These are phyloP conservation scores for Emydura subglobosa DNA, from an alignment of 2,113 vertebrate species.

Conservation along the genomic window DNA sequence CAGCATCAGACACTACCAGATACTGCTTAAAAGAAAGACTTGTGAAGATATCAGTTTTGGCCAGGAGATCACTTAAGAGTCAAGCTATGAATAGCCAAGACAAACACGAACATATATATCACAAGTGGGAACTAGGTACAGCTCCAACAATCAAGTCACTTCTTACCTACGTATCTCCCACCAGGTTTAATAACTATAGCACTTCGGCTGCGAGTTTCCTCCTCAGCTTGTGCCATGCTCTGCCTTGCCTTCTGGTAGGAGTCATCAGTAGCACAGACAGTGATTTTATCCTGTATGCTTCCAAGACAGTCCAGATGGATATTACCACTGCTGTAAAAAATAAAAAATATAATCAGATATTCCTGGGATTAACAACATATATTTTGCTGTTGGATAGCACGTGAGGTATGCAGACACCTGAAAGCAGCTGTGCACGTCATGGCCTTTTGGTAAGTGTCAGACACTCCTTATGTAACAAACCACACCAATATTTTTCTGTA, in stretches of 20 bases:
- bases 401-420: background rate
- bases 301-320: constrained; percentile 96
- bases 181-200: constrained; percentile 97
- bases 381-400: background rate
- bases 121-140: background rate
- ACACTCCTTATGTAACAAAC: background rate
- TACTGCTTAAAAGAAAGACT: background rate
- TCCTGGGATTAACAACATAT: background rate
- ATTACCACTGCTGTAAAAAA: constrained; percentile 86
- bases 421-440: background rate
- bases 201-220: constrained; percentile 93
- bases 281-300: constrained; percentile 97
- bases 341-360: constrained; percentile 14
- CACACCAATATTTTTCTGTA: background rate
- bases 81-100: background rate
- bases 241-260: constrained; percentile 97
- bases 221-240: constrained; percentile 95
- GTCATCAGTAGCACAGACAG: constrained; percentile 95
- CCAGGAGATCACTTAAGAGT: fast-evolving
- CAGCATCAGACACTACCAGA: fast-evolving
- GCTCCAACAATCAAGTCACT: fast-evolving
- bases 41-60: background rate
- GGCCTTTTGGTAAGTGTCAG: background rate
- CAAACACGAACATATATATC: fast-evolving
- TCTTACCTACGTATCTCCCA: constrained; percentile 92